These are phyloP conservation scores for Pycnomerus fuliginosus DNA, from an alignment of 2,888 invertebrate species.

Conservation along the genomic window DNA sequence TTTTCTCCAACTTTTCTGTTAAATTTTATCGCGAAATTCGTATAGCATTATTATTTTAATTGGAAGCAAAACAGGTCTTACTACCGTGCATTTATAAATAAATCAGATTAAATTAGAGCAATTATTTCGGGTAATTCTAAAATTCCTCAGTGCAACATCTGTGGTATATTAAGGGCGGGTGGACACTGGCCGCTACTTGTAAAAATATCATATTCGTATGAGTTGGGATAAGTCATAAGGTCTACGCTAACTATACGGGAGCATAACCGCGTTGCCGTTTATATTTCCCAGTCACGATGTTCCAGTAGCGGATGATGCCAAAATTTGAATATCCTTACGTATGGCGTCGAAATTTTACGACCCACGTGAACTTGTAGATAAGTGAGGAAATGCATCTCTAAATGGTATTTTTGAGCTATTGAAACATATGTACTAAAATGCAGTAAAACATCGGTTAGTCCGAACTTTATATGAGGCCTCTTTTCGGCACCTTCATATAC, in stretches of 20 bases:
- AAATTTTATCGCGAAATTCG: constrained; percentile 1
- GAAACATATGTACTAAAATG: no score
- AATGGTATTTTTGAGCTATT: no score
- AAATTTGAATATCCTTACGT: constrained; percentile 12
- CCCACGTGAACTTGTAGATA: no score
- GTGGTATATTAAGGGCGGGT: constrained; percentile 9
- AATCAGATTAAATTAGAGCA: no score
- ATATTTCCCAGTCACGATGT: constrained; percentile 32
- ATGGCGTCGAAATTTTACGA: no score
- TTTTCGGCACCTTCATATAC: no score
- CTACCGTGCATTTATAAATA: no score
- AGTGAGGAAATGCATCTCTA: no score
- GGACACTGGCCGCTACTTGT: constrained; percentile 41
- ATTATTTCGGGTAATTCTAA: no score
- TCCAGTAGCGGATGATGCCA: constrained; percentile 25
- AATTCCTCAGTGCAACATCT: constrained; percentile 10
- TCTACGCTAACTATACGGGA: constrained; percentile 43
- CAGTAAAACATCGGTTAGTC: no score
- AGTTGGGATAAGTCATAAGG: constrained; percentile 45
- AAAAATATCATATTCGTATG: constrained; percentile 43
- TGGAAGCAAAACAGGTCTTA: not conserved
- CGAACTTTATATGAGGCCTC: no score
- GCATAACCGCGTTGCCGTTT: constrained; percentile 40
- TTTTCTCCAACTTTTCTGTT: not conserved
- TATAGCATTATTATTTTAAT: not conserved